Evolutionary conservation across 2,888 invertebrate genomes (phyloP).

Genomic region (Cyclophora punctaria): DNA sequence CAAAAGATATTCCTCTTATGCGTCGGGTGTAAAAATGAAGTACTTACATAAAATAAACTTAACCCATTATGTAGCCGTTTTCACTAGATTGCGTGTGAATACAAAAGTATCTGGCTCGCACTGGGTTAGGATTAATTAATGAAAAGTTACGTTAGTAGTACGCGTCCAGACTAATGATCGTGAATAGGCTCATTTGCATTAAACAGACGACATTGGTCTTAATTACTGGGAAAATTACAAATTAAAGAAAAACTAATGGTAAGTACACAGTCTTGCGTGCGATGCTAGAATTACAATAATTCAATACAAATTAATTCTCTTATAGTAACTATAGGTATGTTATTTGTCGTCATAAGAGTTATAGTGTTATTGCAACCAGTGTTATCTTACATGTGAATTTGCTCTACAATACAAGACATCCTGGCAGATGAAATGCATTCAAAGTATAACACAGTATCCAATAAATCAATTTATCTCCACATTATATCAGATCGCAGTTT

Average conservation of each 20-base stretch:
- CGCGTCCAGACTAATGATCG: conserved; percentile 70
- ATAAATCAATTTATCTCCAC: conserved; percentile 68
- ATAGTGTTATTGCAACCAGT: no score
- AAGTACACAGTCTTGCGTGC: conserved; percentile 8
- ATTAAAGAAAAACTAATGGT: conserved; percentile 62
- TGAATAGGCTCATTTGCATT: conserved; percentile 71
- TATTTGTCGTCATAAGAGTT: no score
- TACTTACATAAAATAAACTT: conserved; percentile 3
- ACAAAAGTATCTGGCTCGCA: conserved; percentile 40
- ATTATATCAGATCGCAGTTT: conserved; percentile 60
- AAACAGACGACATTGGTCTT: conserved; percentile 63
- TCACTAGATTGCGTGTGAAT: conserved; percentile 42
- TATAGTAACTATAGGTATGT: no score
- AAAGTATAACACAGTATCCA: conserved; percentile 21
- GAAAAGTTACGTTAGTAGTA: conserved; percentile 66
- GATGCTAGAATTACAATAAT: no score
- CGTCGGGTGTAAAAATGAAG: no score
- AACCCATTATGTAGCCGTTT: not conserved
- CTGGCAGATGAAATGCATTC: not conserved
- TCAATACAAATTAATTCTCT: no score
- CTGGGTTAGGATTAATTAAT: conserved; percentile 61
- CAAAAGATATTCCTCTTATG: no score
- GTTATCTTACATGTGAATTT: no score
- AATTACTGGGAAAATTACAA: conserved; percentile 72
- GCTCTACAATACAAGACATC: no score